A percentile compares a stretch with the other conserved stretches of the same genome.
Evolutionary conservation across 2,113 vertebrate genomes (phyloP).

Genomic region (Rousettus leschenaultii): DNA sequence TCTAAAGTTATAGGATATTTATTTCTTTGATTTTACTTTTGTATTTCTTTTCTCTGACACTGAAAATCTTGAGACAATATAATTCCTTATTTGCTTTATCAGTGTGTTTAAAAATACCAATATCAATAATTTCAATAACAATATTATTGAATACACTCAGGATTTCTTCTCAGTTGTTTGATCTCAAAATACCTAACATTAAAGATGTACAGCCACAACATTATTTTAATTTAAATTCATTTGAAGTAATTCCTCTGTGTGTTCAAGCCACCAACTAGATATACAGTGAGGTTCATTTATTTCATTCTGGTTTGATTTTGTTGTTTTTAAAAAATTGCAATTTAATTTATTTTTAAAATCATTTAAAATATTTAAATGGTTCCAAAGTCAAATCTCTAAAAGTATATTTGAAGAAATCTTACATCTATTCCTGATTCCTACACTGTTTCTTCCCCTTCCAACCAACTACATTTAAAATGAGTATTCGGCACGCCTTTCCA

Average conservation of each 20-base stretch:
- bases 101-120: background rate
- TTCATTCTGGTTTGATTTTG: background rate
- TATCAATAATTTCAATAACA: background rate
- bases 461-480: background rate
- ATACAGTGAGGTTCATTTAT: background rate
- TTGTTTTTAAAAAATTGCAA: background rate
- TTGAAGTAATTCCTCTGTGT: background rate
- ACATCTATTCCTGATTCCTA: background rate
- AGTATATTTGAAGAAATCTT: background rate
- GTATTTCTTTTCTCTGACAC: background rate
- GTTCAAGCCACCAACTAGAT: background rate
- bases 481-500: background rate
- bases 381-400: background rate
- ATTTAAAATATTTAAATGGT: background rate
- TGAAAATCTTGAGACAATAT: background rate
- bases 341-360: background rate
- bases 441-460: background rate
- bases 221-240: constrained; percentile 20
- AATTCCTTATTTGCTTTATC: constrained; percentile 4
- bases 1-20: background rate
- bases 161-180: background rate
- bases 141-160: background rate
- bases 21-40: background rate
- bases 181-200: background rate
- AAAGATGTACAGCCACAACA: background rate